phyloP scores from a whole-genome alignment of 1,140 invertebrate genomes.

The Mactra quadrangularis region DNA sequence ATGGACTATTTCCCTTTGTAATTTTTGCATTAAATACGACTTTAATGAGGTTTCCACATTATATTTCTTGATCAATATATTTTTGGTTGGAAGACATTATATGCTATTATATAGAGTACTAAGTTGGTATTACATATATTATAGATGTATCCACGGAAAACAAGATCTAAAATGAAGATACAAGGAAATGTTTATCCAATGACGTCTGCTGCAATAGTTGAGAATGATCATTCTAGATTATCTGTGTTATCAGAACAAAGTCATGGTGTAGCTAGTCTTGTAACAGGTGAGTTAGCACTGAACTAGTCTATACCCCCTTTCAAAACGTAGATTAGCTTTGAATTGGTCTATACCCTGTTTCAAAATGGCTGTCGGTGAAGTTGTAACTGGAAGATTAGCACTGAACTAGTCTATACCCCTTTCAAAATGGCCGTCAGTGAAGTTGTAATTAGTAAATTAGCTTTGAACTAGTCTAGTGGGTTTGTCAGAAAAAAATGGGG shows the following conservation, averaged over 20 bases:
- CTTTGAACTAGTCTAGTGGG: no score
- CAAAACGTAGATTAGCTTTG: background rate
- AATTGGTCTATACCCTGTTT: no score
- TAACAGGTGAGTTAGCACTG: conserved; percentile 70
- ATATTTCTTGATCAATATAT: no score
- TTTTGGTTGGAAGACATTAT: no score
- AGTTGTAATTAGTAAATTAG: no score
- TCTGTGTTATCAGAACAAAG: conserved; percentile 73
- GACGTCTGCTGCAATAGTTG: conserved; percentile 93
- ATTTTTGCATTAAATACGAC: no score
- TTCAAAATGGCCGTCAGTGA: no score
- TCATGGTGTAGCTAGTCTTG: conserved; percentile 78
- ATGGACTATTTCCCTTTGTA: no score
- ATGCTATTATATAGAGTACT: no score
- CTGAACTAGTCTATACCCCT: background rate
- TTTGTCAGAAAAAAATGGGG: no score
- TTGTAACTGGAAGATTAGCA: conserved; percentile 72
- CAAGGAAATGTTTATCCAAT: conserved; percentile 99
- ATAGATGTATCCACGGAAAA: conserved; percentile 92
- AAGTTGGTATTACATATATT: conserved; percentile 56
- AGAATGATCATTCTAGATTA: conserved; percentile 86
- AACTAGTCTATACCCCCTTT: background rate
- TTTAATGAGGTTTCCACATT: no score
- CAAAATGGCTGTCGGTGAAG: no score
- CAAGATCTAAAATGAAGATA: conserved; percentile 92